Base-by-base conservation (phyloP, 1,140 invertebrate genomes). In the Augochlora pura region DNA sequence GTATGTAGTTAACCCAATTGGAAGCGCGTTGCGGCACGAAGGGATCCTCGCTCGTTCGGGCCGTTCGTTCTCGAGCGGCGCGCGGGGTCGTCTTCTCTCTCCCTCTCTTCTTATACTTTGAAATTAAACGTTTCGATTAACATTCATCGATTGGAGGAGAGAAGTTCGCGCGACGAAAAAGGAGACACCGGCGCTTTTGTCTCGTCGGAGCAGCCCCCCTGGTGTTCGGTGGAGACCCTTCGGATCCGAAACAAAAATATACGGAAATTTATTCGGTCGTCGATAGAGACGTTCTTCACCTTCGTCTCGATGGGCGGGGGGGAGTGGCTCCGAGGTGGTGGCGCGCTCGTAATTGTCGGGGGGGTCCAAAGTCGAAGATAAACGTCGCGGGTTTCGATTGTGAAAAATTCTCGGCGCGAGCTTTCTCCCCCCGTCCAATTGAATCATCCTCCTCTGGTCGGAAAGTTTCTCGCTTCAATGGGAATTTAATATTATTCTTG, bases 1-100 rank as follows among this genome's bases (percentile, higher is more conserved):
- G 66, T 59, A 70, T 70, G 80, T 54, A 72, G 80, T 81, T 77
- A 83, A 78, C 52, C 64, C 74, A 65, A 71, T 73, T 77, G 54
- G 54, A 66, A 57, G n/a, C 21, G n/a, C 21, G 38, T 18, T 65
- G 4, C 69, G 38, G 46, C 23, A 67, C 27, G 42, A 39, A 59
- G 21, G 23, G 69, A 64, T n/a, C 46, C 57, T 63, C 46, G n/a
- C 27, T 14, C 21, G 57, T 52, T 7, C 46, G 5, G 42, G 42
- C 57, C 60, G 12, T 38, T 77, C 42, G 46, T 66, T 46, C 57
- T 21, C 21, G 16, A n/a, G 12, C 25, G 64, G n/a, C n/a, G n/a
- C n/a, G n/a, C n/a, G n/a, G n/a, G n/a, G 71, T 57, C 21, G 42
- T 38, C 52, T 49, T 42, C 21, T 21, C 25, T 14, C 27, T 70